These are phyloP conservation scores for Cynaeus angustus DNA, from an alignment of 2,888 invertebrate species.

Conservation along the genomic window DNA sequence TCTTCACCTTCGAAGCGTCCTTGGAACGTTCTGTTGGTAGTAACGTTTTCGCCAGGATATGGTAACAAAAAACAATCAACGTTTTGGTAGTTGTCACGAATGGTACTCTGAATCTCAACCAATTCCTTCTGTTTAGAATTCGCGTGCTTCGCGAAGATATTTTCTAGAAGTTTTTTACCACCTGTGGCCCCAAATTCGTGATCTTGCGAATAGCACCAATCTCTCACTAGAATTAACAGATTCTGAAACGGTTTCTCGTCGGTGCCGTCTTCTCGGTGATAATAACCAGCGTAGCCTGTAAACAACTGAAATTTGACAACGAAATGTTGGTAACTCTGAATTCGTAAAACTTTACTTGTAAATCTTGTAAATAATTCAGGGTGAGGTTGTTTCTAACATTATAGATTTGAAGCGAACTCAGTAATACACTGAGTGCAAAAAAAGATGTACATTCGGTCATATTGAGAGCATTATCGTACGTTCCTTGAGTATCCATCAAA, in stretches of 20 bases:
- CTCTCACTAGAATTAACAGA: conserved; percentile 2
- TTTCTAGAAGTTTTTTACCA: neutral
- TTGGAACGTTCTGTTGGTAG: neutral
- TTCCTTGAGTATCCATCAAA: conserved; percentile 27
- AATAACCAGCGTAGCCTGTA: neutral
- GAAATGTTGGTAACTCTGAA: no score
- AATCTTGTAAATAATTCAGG: neutral
- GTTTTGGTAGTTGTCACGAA: neutral
- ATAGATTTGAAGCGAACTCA: conserved; percentile 25
- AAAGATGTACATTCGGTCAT: neutral
- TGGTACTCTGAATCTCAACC: neutral
- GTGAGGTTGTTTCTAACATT: conserved; percentile 1
- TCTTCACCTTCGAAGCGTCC: neutral
- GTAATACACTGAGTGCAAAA: conserved; percentile 11
- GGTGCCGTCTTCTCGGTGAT: neutral
- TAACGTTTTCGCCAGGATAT: conserved; percentile 8
- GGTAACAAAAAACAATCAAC: conserved; percentile 10
- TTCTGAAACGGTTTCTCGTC: conserved; percentile 13
- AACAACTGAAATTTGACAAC: no score
- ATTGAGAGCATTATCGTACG: conserved; percentile 1
- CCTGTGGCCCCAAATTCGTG: conserved; percentile 1
- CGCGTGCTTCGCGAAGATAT: neutral
- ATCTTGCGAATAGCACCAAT: conserved; percentile 4
- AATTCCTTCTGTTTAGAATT: neutral
- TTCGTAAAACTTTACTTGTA: no score